Conservation (phyloP, 1,140 invertebrate genomes). For the Saccostrea cuccullata region DNA sequence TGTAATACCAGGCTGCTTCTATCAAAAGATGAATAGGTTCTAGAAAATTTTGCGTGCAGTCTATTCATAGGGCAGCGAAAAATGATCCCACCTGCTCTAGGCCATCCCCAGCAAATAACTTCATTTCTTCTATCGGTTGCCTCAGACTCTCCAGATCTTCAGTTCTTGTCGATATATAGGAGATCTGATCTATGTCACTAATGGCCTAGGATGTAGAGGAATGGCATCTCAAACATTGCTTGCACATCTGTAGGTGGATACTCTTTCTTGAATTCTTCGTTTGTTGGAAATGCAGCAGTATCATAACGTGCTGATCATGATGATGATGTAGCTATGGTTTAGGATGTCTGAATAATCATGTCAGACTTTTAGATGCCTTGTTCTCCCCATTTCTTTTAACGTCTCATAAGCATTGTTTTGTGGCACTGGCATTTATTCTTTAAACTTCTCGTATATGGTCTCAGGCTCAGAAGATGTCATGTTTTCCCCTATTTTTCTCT, state of each 20-base stretch:
- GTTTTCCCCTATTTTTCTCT: too few species aligned
- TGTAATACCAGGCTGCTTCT: neutral
- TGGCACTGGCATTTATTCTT: too few species aligned
- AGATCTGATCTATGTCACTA: constrained; percentile 44
- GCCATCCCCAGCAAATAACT: constrained; percentile 39
- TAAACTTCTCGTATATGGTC: too few species aligned
- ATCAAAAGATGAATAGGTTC: neutral
- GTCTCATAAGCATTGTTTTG: too few species aligned
- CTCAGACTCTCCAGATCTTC: neutral
- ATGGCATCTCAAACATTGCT: constrained; percentile 35
- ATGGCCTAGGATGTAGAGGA: constrained; percentile 36
- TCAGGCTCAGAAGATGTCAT: too few species aligned
- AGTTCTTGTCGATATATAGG: constrained; percentile 14
- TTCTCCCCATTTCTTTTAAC: too few species aligned
- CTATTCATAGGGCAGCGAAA: neutral
- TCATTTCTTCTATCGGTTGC: neutral
- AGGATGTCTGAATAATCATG: too few species aligned
- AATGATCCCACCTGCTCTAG: neutral
- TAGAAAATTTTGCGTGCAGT: neutral
- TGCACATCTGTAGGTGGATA: neutral
- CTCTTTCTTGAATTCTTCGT: constrained; percentile 18
- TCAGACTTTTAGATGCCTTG: too few species aligned
- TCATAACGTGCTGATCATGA: constrained; percentile 39
- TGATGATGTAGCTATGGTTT: neutral
- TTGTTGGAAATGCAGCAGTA: constrained; percentile 7